Evolutionary conservation across 37 sponge, comb jelly and placozoan species (phyloP), one percentile per base, ranked within the genome.

Genomic region (Ianthella basta): DNA sequence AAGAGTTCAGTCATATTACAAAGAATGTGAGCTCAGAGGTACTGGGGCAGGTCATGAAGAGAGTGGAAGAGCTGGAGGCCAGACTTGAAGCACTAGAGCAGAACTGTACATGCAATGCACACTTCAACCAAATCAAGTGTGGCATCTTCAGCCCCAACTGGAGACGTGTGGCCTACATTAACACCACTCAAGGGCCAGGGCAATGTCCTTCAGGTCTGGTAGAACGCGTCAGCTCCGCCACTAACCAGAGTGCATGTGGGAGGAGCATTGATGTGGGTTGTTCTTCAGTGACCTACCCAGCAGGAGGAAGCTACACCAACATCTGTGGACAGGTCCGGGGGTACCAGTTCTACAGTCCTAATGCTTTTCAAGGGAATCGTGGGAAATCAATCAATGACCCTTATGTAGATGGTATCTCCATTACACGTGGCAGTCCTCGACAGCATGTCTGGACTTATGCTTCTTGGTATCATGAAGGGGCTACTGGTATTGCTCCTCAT

Each of bases 241-340:
- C n/a, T 32, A 50, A 50, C 54, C 37, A 53, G 55, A 83, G 53
- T n/a, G 72, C 60, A 30, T 74, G 79, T 41, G 59, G 88, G 24
- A 50, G 84, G 54, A 77, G 18, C n/a, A 40, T n/a, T 30, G 30
- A 38, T 25, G 59, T 41, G 6, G 84, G 88, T 38, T 91, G 81
- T 60, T 80, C 82, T 59, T 44, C 77, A 34, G 77, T 39, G 21
- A 50, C 23, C 40, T 86, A 65, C 56, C 10, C 39, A 8, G 55
- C 65, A 27, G 5, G 70, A 24, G 55, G 84, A 20, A 40, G 41
- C 53, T 91, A 85, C 81, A 70, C 82, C 27, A 54, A 85, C 18
- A 82, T 91, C 0, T 91, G 88, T 81, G 91, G 91, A 54, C 59
- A 78, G 60, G 74, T 86, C 39, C 59, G 33, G 70, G 91, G 85